phyloP scores from a whole-genome alignment of 2,113 vertebrate genomes.

The Ciconia maguari region DNA sequence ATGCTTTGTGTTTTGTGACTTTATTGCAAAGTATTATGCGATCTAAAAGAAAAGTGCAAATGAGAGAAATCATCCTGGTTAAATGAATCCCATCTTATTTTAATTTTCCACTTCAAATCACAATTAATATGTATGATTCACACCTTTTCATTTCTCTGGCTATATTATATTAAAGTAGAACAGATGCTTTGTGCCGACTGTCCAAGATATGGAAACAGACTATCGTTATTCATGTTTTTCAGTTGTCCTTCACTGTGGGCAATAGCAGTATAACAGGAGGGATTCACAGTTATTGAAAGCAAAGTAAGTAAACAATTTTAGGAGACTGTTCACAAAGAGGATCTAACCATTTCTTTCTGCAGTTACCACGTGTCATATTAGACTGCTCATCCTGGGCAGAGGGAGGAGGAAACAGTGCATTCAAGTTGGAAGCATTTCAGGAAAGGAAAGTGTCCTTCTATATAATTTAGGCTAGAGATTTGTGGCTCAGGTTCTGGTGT shows the following conservation, averaged over 20 bases:
- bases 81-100: conserved; percentile 1
- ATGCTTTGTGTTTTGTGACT: background rate
- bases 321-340: background rate
- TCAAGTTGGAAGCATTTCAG: background rate
- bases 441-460: background rate
- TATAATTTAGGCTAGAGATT: background rate
- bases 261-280: background rate
- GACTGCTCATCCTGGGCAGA: background rate
- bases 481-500: background rate
- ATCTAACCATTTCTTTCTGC: background rate
- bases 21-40: background rate
- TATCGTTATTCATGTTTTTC: background rate
- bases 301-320: background rate
- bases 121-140: conserved; percentile 26
- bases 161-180: too few species aligned
- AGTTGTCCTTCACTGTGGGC: background rate
- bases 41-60: background rate
- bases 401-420: background rate
- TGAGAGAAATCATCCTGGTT: background rate
- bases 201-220: background rate
- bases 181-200: background rate
- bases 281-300: background rate
- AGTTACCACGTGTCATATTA: background rate
- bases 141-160: background rate
- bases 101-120: conserved; percentile 52